Evolutionary conservation across 2,113 vertebrate species (phyloP).

Genomic region (Sorex araneus): DNA sequence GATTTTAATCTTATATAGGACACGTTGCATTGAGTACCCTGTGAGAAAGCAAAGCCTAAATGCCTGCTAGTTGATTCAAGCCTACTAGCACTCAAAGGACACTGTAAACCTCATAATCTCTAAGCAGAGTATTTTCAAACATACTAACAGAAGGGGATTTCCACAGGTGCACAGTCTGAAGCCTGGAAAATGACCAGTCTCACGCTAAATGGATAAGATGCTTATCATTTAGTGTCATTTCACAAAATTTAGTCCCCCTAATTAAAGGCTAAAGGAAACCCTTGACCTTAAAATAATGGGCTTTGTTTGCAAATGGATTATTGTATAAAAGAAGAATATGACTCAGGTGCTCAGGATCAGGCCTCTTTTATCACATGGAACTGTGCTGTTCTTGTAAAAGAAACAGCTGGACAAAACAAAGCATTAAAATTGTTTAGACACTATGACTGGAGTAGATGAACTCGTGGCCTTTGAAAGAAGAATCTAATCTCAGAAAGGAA

Average conservation of each 20-base stretch:
- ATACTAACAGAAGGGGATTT: conserved; percentile 14
- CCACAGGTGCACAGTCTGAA: conserved; percentile 27
- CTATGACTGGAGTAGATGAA: conserved; percentile 45
- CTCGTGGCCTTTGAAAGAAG: conserved; percentile 55
- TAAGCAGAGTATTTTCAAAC: conserved; percentile 57
- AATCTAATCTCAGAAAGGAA: not conserved
- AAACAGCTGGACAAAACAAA: not conserved
- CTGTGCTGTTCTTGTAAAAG: not conserved
- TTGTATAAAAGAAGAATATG: conserved; percentile 38
- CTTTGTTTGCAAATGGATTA: conserved; percentile 60
- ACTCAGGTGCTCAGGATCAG: not conserved
- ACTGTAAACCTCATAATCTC: not conserved
- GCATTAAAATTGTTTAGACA: conserved; percentile 11
- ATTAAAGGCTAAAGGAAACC: conserved; percentile 18
- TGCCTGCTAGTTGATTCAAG: not conserved
- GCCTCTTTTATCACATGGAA: not conserved
- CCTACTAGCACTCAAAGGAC: not conserved
- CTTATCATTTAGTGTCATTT: conserved; percentile 50
- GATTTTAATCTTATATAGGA: not conserved
- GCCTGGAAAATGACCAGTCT: conserved; percentile 58
- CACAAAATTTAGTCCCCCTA: conserved; percentile 30
- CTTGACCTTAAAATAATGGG: conserved; percentile 50
- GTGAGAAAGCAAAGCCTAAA: conserved; percentile 13
- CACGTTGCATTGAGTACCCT: not conserved
- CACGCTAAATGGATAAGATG: not conserved